A percentile compares a stretch with the other conserved stretches of the same genome.
Evolutionary conservation across 2,113 vertebrate genomes (phyloP).

Genomic region (Antigone vipio): DNA sequence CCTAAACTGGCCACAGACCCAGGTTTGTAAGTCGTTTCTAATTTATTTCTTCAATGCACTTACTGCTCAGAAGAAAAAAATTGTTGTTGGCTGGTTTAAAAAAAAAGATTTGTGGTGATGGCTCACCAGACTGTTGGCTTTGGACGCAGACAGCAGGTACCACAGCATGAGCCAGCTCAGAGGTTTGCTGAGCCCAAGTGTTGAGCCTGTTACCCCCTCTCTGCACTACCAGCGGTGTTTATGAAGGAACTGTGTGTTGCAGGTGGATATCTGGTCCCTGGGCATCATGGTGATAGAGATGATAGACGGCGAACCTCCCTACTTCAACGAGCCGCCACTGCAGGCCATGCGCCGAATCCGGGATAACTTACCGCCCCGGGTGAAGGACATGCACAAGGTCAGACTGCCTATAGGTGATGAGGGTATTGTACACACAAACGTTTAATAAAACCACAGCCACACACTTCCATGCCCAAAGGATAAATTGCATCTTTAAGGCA

Average conservation of each 20-base stretch:
- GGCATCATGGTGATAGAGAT: constrained; percentile 99
- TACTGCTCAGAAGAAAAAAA: neutral
- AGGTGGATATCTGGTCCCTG: constrained; percentile 97
- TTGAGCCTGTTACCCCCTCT: neutral
- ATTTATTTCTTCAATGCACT: neutral
- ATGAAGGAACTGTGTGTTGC: neutral
- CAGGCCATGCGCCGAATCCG: constrained; percentile 99
- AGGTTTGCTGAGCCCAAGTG: rapidly evolving
- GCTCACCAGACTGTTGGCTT: neutral
- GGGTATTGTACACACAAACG: rapidly evolving
- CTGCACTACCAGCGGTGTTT: neutral
- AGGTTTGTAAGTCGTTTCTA: rapidly evolving
- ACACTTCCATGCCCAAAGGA: rapidly evolving
- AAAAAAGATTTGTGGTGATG: too few relatives aligned
- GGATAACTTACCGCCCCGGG: constrained; percentile 92
- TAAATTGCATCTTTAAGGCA: neutral
- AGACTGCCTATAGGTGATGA: neutral
- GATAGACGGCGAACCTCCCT: constrained; percentile 96
- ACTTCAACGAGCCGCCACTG: constrained; percentile 97
- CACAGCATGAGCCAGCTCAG: rapidly evolving
- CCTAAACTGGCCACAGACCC: neutral
- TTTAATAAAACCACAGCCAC: rapidly evolving
- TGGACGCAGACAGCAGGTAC: neutral
- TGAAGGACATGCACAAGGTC: constrained; percentile 96
- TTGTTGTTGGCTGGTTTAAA: neutral